Evolutionary conservation across 2,888 invertebrate species (phyloP).

Genomic region (Notodonta ziczac): DNA sequence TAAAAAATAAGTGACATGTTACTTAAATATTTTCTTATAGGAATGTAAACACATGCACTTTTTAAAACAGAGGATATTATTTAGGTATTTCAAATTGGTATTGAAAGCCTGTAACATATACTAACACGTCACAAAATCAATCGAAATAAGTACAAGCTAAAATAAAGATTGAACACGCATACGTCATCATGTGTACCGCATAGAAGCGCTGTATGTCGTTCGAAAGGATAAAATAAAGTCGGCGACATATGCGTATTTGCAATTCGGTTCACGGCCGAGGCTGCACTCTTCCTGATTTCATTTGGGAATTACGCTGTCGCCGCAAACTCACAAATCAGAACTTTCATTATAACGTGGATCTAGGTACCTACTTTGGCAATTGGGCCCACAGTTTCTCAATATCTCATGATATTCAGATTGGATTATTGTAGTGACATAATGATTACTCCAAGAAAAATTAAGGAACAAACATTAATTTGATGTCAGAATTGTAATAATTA

Average conservation of each 20-base stretch:
- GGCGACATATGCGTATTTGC: constrained; percentile 77
- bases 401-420: too few species aligned
- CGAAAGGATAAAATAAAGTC: constrained; percentile 64
- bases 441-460: too few species aligned
- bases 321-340: constrained; percentile 79
- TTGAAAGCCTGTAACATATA: too few species aligned
- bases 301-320: constrained; percentile 80
- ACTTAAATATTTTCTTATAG: too few species aligned
- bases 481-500: too few species aligned
- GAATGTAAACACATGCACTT: too few species aligned
- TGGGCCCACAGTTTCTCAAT: too few species aligned
- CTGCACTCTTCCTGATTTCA: constrained; percentile 83
- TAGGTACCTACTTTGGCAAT: neutral
- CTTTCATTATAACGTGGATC: constrained; percentile 65
- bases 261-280: constrained; percentile 71
- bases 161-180: constrained; percentile 23
- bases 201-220: constrained; percentile 24
- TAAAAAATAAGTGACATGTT: too few species aligned
- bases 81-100: too few species aligned
- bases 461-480: too few species aligned
- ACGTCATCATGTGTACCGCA: constrained; percentile 27
- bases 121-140: neutral
- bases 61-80: too few species aligned
- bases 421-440: neutral
- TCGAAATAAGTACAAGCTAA: neutral